phyloP scores from a whole-genome alignment of 2,797 vertebrate genomes.

The Strix occidentalis region DNA sequence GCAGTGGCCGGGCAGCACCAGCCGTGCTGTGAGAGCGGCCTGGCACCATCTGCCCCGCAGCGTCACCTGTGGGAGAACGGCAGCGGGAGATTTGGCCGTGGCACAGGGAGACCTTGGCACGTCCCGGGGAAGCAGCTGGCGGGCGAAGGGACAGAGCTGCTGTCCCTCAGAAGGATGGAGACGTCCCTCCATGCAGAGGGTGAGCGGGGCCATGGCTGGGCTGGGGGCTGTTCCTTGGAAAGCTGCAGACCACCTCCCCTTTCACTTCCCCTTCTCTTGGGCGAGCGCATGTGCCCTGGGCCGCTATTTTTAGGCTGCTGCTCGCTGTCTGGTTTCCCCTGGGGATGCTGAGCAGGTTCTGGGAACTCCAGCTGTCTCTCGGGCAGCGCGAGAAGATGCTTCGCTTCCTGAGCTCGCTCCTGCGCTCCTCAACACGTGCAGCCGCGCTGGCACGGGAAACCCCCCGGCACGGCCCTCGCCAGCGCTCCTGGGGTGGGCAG shows the following conservation, averaged over 20 bases:
- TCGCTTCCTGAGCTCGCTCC: neutral
- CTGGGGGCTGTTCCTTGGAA: conserved; percentile 28
- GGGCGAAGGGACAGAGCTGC: neutral
- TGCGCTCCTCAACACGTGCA: neutral
- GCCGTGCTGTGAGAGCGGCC: neutral
- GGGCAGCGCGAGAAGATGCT: neutral
- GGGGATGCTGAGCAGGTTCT: conserved; percentile 52
- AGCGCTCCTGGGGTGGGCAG: neutral
- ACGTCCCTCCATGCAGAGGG: neutral
- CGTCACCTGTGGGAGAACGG: neutral
- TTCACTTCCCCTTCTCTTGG: conserved; percentile 48
- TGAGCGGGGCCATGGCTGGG: rapidly evolving
- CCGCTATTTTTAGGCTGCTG: conserved; percentile 46
- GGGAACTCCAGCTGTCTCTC: conserved; percentile 57
- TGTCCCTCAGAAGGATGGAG: neutral
- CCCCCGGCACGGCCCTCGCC: rapidly evolving
- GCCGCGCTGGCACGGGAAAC: rapidly evolving
- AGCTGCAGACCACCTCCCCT: conserved; percentile 17
- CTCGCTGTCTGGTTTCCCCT: conserved; percentile 13
- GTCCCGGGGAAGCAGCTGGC: rapidly evolving
- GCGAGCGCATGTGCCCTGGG: neutral
- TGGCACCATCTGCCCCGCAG: neutral
- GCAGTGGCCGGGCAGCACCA: neutral
- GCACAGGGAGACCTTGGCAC: neutral
- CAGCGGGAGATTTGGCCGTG: neutral